Conservation (phyloP, 2,113 vertebrate genomes). For the Pipra filicauda region DNA sequence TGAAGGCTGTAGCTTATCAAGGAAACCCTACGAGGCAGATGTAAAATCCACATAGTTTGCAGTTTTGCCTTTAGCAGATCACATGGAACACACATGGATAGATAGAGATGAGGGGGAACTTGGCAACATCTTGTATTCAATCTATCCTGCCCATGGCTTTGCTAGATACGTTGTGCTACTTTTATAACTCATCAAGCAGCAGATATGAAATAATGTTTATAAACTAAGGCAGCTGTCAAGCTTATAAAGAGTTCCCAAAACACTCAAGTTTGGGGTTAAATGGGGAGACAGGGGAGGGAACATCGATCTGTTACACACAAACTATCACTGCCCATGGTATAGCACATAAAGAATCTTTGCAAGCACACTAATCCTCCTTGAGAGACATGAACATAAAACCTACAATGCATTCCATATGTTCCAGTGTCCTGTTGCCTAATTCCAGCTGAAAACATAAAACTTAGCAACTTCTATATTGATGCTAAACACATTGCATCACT, state of each 20-base stretch:
- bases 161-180: conserved; percentile 42
- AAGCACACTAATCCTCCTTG: conserved; percentile 73
- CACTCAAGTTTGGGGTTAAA: conserved; percentile 58
- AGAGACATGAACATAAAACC: conserved; percentile 68
- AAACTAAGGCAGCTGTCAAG: conserved; percentile 66
- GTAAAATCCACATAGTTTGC: conserved; percentile 61
- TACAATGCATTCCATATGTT: conserved; percentile 78
- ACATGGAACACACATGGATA: conserved; percentile 18
- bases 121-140: conserved; percentile 55
- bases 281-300: not conserved
- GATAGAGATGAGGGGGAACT: conserved; percentile 32
- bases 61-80: conserved; percentile 49
- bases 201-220: conserved; percentile 59
- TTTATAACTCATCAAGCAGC: conserved; percentile 69
- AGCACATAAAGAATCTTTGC: conserved; percentile 57
- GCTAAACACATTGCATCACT: conserved; percentile 79
- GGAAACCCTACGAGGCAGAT: conserved; percentile 29
- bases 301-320: not conserved
- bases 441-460: conserved; percentile 74
- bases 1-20: conserved; percentile 47
- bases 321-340: not conserved
- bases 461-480: conserved; percentile 81
- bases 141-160: conserved; percentile 50
- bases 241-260: conserved; percentile 56
- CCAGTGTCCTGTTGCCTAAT: conserved; percentile 67